phyloP scores from a whole-genome alignment of 2,113 vertebrate species.

The Callipepla californica region DNA sequence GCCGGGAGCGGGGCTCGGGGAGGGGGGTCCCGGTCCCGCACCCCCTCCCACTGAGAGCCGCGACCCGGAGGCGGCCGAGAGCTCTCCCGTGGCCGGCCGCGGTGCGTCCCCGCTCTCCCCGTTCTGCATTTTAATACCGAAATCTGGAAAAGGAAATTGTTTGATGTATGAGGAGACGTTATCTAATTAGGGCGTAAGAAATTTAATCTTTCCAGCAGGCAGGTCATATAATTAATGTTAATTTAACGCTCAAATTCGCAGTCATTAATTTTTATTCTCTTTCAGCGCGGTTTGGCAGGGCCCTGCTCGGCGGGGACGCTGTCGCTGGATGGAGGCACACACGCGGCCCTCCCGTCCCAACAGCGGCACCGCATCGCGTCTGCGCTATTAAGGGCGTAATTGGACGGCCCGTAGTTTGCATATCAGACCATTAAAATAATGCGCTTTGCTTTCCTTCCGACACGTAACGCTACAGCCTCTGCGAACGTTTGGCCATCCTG shows the following conservation, averaged over 20 bases:
- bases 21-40: no score
- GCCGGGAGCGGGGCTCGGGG: no score
- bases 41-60: no score
- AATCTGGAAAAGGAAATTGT: conserved; percentile 87
- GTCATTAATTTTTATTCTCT: conserved; percentile 99
- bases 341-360: conserved; percentile 90
- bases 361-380: conserved; percentile 98
- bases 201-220: conserved; percentile 98
- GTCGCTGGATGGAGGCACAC: conserved; percentile 86
- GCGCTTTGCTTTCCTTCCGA: conserved; percentile 97
- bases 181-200: conserved; percentile 99
- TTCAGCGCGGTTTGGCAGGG: conserved; percentile 96
- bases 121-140: conserved; percentile 70
- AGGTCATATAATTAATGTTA: conserved; percentile 99
- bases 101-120: background rate
- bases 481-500: conserved; percentile 95
- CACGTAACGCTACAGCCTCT: conserved; percentile 97
- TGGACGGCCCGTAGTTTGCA: conserved; percentile 99
- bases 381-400: conserved; percentile 99
- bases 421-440: conserved; percentile 99
- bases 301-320: conserved; percentile 85
- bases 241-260: conserved; percentile 99
- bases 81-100: background rate
- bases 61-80: background rate
- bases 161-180: conserved; percentile 96